Evolutionary conservation across 2,888 invertebrate genomes (phyloP), one percentile per base, ranked within the genome.

Genomic region (Ctena decussata): DNA sequence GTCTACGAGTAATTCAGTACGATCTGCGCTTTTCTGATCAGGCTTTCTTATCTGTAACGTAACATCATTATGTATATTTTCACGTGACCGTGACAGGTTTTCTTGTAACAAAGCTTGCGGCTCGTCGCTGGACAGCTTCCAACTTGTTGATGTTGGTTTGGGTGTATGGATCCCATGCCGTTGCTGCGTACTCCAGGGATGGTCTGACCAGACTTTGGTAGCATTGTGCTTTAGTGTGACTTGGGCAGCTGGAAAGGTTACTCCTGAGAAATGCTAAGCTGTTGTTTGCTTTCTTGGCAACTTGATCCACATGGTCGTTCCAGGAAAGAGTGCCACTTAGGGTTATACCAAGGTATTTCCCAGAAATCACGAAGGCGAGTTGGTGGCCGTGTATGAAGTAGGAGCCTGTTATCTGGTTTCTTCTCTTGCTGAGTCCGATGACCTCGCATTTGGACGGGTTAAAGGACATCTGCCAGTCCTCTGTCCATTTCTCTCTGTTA

Each of bases 381-480:
- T 24, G 32, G 21, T 80, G 24, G 35, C 57, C 41, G 57, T 79
- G 78, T 18, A 57, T 79, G 57, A 8, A 37, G 57, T 79, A 79
- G 18, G 18, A 35, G 24, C 27, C 12, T 2, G 41, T 57, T 6
- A 44, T 30, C 21, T 49, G 80, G 32, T 79, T 78, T n/a, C 60
- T 75, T 30, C 76, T 85, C 37, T 57, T 77, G 24, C 81, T 76
- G 57, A 86, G 11, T 30, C 72, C 69, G 41, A 87, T 74, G 15
- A 73, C 71, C 70, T 85, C 57, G 30, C 86, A 88, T 41, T 89
- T 89, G 2, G 70, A 74, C 15, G 88, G 81, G 49, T 86, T 77
- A 76, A 85, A 89, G 21, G 74, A 39, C 86, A 89, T 86, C 57
- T 49, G 70, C 89, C 85, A 87, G n/a, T 81, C 65, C 39, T 46